Evolutionary conservation across 2,113 vertebrate species (phyloP), one percentile per base, ranked within the genome.

Genomic region (Suricata suricatta): DNA sequence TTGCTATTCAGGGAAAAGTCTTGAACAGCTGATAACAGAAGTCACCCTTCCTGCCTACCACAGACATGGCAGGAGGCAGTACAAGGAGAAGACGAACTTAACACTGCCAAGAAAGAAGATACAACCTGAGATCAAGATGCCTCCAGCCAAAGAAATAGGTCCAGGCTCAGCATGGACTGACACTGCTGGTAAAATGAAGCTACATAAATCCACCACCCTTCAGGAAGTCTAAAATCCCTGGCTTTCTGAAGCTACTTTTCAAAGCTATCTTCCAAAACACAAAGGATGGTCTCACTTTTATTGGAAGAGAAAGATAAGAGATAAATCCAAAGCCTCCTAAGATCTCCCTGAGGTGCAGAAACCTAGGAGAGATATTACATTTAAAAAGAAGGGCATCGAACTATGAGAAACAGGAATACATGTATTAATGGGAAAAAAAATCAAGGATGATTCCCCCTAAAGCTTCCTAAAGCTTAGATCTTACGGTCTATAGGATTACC

Each of bases 291-390:
- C 80, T 92, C 33, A 50, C 77, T 97, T 98, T 95, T 95, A 93
- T 95, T 96, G 80, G 90, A 96, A 96, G 97, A 97, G 94, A 95
- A 97, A 96, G 89, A 84, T 94, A 89, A 95, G 82, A 97, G 92
- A 88, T 97, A 96, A 92, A 57, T 96, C 96, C 74, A 92, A 97
- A 97, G 93, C 93, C 69, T 93, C 69, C 68, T 97, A 96, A 97
- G 29, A 97, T 93, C 76, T 97, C 79, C 89, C 93, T n/a, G 25
- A 87, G 69, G 92, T 68, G 0, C 79, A 97, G 95, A 93, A 66
- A 90, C 27, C 25, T 41, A 90, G 68, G 52, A 35, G 92, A 96
- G 31, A 88, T 15, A 84, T 77, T 60, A 33, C 64, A 87, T 96
- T 71, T 93, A 88, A 95, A 90, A 68, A 52, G 21, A 89, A 88